Evolutionary conservation across 2,113 vertebrate species (phyloP).

Genomic region (Diadophis punctatus): DNA sequence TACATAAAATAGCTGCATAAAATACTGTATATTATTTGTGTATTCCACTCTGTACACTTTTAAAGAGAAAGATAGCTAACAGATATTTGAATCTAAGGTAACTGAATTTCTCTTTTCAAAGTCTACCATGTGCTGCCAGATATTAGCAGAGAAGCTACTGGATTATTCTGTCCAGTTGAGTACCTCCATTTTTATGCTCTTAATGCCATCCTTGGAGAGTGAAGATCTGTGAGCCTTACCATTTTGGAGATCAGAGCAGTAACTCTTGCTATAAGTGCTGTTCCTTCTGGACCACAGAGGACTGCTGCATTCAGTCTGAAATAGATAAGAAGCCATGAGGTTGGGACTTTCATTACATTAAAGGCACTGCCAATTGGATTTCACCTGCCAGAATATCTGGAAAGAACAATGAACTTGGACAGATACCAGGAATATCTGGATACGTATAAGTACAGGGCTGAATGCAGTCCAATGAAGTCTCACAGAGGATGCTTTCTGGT

Average conservation of each 20-base stretch:
- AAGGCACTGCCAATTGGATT: not conserved
- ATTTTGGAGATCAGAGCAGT: constrained; percentile 75
- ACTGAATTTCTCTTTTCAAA: not conserved
- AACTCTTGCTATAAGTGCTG: constrained; percentile 76
- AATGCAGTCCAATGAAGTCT: not conserved
- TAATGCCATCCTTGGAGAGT: not conserved
- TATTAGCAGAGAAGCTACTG: not conserved
- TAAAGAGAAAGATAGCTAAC: not conserved
- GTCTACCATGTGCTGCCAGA: not conserved
- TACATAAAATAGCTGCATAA: not conserved
- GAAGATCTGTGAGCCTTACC: constrained; percentile 70
- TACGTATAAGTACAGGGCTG: not conserved
- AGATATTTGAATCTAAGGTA: not conserved
- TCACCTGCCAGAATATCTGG: not conserved
- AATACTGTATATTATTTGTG: not conserved
- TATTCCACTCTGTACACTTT: not conserved
- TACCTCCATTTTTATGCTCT: not conserved
- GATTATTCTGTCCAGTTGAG: not conserved
- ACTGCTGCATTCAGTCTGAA: constrained; percentile 85
- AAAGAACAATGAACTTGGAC: not conserved
- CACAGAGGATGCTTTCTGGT: not conserved
- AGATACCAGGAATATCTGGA: not conserved
- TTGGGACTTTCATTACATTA: not conserved
- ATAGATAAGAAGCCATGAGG: constrained; percentile 37
- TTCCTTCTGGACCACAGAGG: constrained; percentile 82